Conservation (phyloP, 2,113 vertebrate species). For the Henicopernis longicauda region DNA sequence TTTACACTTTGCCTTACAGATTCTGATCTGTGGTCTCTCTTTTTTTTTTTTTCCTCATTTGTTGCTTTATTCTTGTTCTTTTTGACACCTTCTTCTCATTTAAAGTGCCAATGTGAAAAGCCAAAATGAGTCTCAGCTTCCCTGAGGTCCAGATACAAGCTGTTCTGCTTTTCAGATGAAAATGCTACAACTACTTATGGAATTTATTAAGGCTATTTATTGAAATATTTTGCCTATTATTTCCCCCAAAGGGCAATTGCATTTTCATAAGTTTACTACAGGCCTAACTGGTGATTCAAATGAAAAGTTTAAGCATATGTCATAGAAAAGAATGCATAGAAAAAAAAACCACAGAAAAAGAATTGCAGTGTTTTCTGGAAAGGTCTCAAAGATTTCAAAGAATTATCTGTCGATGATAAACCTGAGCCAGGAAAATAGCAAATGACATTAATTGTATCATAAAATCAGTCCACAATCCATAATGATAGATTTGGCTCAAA, state of each 20-base stretch:
- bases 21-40: not conserved
- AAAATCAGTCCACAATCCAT: not conserved
- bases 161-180: not conserved
- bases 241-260: not conserved
- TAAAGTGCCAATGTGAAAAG: not conserved
- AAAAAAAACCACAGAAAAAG: not conserved
- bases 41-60: rapidly evolving
- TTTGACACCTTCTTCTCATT: not conserved
- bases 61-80: not conserved
- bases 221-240: not conserved
- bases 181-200: not conserved
- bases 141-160: not conserved
- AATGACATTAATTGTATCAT: not conserved
- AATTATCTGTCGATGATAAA: not conserved
- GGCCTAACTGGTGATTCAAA: not conserved
- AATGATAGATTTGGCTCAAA: not conserved
- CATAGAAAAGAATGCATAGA: not conserved
- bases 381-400: not conserved
- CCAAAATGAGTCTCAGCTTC: not conserved
- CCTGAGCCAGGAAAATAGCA: not conserved
- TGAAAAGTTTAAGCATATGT: not conserved
- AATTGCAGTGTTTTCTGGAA: not conserved
- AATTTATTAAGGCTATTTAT: not conserved
- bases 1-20: not conserved
- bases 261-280: not conserved